Base-by-base conservation (phyloP, 2,888 invertebrate species). In the Zaprionus bogoriensis region DNA sequence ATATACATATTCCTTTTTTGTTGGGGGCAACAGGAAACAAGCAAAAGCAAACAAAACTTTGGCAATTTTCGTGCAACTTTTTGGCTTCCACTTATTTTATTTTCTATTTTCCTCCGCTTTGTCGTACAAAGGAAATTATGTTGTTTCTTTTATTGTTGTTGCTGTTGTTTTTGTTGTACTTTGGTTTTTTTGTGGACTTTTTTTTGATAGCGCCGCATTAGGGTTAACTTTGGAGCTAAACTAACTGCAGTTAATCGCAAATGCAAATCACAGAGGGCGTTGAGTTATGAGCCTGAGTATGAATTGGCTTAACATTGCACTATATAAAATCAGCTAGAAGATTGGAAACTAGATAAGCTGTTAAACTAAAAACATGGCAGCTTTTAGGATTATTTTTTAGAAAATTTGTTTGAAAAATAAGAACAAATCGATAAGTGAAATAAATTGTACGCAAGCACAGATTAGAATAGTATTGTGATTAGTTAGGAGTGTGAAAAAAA, bases 31-130 rank as follows among this genome's bases (percentile, higher is more conserved):
- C 73, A 67, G 61, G 57, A 71, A 67, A 71, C 65, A 58, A 51
- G 71, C 59, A 58, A 75, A 39, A 54, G 52, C 72, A 72, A 54
- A 66, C 61, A 71, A 59, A 76, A 77, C 77, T 77, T 77, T 83
- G 61, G 68, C 68, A 77, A 83, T 80, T 77, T 79, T 79, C 41
- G 58, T 75, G 62, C 76, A 77, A 82, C 72, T 77, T 75, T 78
- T 73, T 83, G 75, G 64, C 72, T 72, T 67, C 64, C 59, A 82
- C 67, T 59, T 55, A 52, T 51, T 52, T 64, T 58, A 53, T 57
- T 63, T 45, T 59, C 44, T 61, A 27, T 30, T 27, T 46, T 63
- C 27, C 45, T 22, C 51, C n/a, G 44, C 39, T 60, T 32, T 61
- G 32, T 38, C 36, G 53, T 57, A 44, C 30, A 38, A 63, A 54